Evolutionary conservation across 2,888 invertebrate genomes (phyloP).

Genomic region (Incurvaria masculella): DNA sequence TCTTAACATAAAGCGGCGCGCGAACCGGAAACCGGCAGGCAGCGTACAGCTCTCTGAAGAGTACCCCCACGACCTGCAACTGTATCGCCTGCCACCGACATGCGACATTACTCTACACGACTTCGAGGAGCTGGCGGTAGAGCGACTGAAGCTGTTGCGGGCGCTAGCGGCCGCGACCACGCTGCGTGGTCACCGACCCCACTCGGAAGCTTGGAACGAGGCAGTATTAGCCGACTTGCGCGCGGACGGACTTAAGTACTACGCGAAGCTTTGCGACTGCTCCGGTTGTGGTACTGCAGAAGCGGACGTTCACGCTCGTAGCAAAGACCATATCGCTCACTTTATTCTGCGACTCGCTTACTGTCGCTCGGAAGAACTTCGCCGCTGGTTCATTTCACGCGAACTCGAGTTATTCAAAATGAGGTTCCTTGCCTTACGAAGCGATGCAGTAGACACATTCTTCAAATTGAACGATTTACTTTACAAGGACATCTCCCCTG

Average conservation of each 20-base stretch:
- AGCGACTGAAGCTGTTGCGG: conserved; percentile 76
- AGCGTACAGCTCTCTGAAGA: conserved; percentile 47
- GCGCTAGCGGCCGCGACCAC: conserved; percentile 71
- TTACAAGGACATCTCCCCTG: conserved; percentile 63
- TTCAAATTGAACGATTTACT: conserved; percentile 64
- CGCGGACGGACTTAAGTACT: conserved; percentile 65
- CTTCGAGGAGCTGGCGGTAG: conserved; percentile 84
- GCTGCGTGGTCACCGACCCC: conserved; percentile 57
- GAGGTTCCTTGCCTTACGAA: conserved; percentile 64
- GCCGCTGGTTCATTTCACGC: conserved; percentile 83
- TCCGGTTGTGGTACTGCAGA: conserved; percentile 54
- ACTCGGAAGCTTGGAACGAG: conserved; percentile 66
- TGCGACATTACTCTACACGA: conserved; percentile 74
- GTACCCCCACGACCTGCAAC: conserved; percentile 73
- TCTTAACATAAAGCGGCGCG: conserved; percentile 44
- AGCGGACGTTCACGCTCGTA: conserved; percentile 62
- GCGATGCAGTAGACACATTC: conserved; percentile 63
- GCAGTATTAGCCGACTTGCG: conserved; percentile 62
- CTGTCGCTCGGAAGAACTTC: conserved; percentile 81
- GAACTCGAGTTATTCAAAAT: conserved; percentile 89
- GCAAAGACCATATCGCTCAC: conserved; percentile 87
- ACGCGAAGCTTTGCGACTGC: conserved; percentile 58
- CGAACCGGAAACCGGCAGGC: conserved; percentile 21
- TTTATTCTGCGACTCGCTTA: conserved; percentile 90
- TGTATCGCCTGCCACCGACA: conserved; percentile 75